phyloP scores from a whole-genome alignment of 2,113 vertebrate species.

The Colius striatus region DNA sequence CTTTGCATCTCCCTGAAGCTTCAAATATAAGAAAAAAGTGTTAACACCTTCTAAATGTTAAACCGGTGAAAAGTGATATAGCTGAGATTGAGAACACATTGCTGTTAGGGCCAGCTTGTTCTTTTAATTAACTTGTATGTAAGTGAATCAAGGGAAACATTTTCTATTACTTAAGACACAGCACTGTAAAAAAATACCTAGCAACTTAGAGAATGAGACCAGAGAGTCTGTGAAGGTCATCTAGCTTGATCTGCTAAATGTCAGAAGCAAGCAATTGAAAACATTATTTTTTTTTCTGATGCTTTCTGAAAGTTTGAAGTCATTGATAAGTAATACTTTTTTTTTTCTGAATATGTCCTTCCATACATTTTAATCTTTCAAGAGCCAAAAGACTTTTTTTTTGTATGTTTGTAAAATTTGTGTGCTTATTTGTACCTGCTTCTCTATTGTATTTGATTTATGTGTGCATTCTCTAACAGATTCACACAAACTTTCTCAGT shows the following conservation, averaged over 20 bases:
- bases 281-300: fast-evolving
- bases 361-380: neutral
- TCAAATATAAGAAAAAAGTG: neutral
- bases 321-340: neutral
- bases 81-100: neutral
- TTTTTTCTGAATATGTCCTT: neutral
- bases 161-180: neutral
- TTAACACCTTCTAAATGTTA: neutral
- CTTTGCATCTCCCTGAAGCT: neutral
- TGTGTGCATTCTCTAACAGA: neutral
- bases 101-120: neutral
- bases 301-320: neutral
- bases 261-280: neutral
- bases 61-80: neutral
- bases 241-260: neutral
- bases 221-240: neutral
- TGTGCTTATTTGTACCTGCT: neutral
- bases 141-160: neutral
- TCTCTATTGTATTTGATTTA: neutral
- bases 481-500: neutral
- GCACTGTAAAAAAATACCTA: neutral
- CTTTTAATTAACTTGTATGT: slow-evolving; percentile 3
- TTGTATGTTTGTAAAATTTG: neutral
- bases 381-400: neutral
- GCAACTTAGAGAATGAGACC: neutral